Evolutionary conservation across 2,797 vertebrate species (phyloP).

Genomic region (Microctenopoma stevenorrisi): DNA sequence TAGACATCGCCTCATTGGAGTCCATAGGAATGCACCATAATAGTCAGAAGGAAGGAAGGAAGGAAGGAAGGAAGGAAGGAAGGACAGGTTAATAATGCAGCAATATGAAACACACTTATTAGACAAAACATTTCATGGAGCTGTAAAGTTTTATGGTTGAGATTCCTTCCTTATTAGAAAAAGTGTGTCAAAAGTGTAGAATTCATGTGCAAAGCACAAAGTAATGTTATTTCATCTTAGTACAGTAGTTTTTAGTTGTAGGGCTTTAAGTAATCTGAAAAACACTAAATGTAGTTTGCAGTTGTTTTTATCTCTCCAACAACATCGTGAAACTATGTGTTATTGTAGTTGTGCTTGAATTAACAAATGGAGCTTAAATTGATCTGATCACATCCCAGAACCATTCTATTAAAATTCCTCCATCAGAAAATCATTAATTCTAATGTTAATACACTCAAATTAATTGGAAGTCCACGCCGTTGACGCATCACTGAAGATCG

Average conservation of each 20-base stretch:
- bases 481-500: too few relatives aligned
- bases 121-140: slow-evolving; percentile 31
- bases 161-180: slow-evolving; percentile 23
- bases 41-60: background rate
- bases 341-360: background rate
- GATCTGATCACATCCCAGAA: background rate
- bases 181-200: slow-evolving; percentile 15
- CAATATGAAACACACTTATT: slow-evolving; percentile 24
- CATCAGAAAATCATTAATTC: background rate
- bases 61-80: background rate
- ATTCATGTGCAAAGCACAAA: background rate
- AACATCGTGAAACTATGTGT: background rate
- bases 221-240: background rate
- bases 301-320: background rate
- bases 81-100: slow-evolving; percentile 33
- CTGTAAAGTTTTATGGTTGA: slow-evolving; percentile 15
- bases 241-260: background rate
- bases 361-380: background rate
- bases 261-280: background rate
- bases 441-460: background rate
- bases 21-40: slow-evolving; percentile 46
- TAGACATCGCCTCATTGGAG: slow-evolving; percentile 45
- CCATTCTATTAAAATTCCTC: background rate
- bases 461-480: too few relatives aligned
- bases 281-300: background rate